Evolutionary conservation across 2,113 vertebrate genomes (phyloP), one percentile per base, ranked within the genome.

Genomic region (Nibea coibor): DNA sequence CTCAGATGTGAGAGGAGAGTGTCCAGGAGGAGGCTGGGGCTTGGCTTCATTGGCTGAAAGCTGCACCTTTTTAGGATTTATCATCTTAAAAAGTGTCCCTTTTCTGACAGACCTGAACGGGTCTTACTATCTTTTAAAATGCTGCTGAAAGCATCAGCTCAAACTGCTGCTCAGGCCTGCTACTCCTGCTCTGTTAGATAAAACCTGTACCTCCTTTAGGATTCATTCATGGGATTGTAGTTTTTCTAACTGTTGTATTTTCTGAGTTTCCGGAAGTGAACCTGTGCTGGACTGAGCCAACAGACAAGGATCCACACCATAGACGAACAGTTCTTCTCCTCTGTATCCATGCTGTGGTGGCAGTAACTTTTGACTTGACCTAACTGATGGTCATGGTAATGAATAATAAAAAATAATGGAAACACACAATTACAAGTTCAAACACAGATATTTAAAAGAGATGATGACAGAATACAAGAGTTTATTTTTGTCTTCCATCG

Each of bases 301-400:
- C 50, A 61, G 45, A 66, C 43, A 62, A 42, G 48, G 51, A 43
- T 48, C 57, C 45, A 51, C 48, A 35, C 16, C 54, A 66, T 24
- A 72, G 68, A 76, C 48, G n/a, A 47, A 12, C 47, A 19, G 28
- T 39, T 61, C 42, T 63, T 42, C 54, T 50, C 22, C 43, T 66
- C 17, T 54, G 63, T 24, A 19, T 70, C 87, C 90, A 85, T 85
- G 62, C 16, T 82, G 87, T 81, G 90, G 90, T 84, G 83, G 84
- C 90, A 85, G 50, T 61, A 80, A 82, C 72, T 71, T 43, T 22
- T 74, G 75, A 73, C 76, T 57, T 73, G 57, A 58, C 56, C 73
- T 69, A 20, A 75, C 20, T 72, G 61, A 20, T 43, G 53, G 47
- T 56, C 6, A 80, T 61, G 51, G 63, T 70, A 56, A 81, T 48